Base-by-base conservation (phyloP, 2,888 invertebrate species). In the Dynastes hyllus region DNA sequence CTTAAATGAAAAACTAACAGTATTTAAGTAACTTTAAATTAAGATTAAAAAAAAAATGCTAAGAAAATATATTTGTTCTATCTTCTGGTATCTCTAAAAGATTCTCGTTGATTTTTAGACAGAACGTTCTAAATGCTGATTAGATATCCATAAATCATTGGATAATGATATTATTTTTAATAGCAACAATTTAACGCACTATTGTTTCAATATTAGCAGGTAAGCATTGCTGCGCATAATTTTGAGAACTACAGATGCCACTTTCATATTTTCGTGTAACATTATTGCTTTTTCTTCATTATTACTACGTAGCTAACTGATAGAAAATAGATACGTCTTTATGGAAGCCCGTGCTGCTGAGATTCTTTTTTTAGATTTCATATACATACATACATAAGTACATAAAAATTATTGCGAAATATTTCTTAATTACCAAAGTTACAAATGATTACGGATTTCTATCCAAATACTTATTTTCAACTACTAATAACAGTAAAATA, bases 391-490 rank as follows among this genome's bases (percentile, higher is more conserved):
- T 16, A 22, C 32, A 58, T 8, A 63, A 32, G 6, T 32, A 22
- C 22, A 22, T 22, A 22, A 22, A 22, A 22, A 22, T 22, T 22
- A 45, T 67, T 45, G 50, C 27, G 9, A 65, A 53, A 58, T 5
- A 22, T 40, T 58, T 40, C 27, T 37, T 58, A 73, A 73, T 73
- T 73, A 58, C 58, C 22, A 73, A 73, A 73, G 58, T 73, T 61
- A 73, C 40, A 16, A 9, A 58, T 40, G 63, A 50, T 32, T 13
- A 40, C 27, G 37, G 29, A 73, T 22, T 37, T 16, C 40, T 51
- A 76, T 58, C 13, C 22, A 76, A 65, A 65, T 45, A 63, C 27
- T 63, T 50, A 76, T 63, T 65, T 65, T 37, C n/a, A 75, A 75
- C 32, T 76, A 65, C 27, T 32, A 65, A 65, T 66, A 66, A 16